Conservation (phyloP, 2,797 vertebrate genomes). For the Alfaro cultratus region DNA sequence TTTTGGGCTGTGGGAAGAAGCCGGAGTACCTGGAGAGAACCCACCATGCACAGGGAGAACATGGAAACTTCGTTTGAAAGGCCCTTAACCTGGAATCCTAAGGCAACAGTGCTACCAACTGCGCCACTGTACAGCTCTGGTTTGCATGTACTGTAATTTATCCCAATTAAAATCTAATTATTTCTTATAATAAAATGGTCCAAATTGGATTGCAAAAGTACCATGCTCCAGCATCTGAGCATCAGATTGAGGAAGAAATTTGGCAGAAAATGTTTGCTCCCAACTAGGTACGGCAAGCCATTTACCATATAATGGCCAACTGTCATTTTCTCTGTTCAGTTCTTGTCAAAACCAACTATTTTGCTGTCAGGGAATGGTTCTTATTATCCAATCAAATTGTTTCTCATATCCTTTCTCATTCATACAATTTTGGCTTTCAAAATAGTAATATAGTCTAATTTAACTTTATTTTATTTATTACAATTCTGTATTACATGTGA, state of each 20-base stretch:
- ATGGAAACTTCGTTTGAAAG: no score
- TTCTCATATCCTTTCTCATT: neutral
- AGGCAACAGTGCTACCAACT: no score
- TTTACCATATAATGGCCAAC: neutral
- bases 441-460: neutral
- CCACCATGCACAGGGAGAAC: no score
- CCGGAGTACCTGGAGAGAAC: no score
- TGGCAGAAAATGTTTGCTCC: neutral
- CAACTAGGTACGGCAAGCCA: neutral
- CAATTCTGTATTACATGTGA: neutral
- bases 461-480: neutral
- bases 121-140: no score
- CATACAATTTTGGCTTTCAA: neutral
- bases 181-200: neutral
- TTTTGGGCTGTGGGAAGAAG: no score
- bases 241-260: no score
- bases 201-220: neutral
- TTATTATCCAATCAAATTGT: neutral
- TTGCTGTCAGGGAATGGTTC: neutral
- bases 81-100: no score
- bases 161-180: neutral
- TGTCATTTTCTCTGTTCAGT: neutral
- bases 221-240: neutral
- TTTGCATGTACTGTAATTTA: neutral
- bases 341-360: neutral